A percentile compares a stretch with the other conserved stretches of the same genome.
Conservation (phyloP, 2,797 vertebrate species). For the Mionectes olivaceus region DNA sequence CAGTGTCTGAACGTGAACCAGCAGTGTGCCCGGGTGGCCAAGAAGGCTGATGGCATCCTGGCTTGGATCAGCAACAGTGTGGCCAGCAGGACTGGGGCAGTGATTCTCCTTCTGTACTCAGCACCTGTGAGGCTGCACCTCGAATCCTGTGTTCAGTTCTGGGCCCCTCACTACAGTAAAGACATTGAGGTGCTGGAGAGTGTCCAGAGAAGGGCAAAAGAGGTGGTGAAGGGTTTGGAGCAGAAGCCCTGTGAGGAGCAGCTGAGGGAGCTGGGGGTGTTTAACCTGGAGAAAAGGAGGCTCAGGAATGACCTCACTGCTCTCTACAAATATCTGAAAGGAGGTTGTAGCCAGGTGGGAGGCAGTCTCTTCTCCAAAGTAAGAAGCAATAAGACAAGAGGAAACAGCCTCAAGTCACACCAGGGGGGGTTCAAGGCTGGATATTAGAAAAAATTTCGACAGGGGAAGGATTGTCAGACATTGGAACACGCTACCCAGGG, state of each 20-base stretch:
- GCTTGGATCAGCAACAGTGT: neutral
- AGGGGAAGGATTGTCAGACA: neutral
- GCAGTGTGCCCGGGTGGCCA: neutral
- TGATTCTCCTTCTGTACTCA: neutral
- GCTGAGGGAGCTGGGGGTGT: neutral
- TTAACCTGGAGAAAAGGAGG: neutral
- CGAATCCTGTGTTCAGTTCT: neutral
- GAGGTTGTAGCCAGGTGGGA: neutral
- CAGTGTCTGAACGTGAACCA: neutral
- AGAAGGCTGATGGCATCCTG: neutral
- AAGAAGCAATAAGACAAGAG: neutral
- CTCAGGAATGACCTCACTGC: neutral
- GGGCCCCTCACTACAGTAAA: neutral
- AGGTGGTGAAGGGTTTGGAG: neutral
- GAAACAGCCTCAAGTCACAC: neutral
- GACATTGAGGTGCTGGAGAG: accelerated
- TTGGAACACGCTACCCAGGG: neutral
- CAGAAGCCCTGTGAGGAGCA: neutral
- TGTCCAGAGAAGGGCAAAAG: neutral
- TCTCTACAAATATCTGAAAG: neutral
- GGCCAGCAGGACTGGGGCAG: neutral
- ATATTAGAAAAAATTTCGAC: neutral
- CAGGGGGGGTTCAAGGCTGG: neutral
- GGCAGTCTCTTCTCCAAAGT: neutral
- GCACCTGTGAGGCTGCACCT: neutral